Percentiles rank a stretch among this genome's conserved stretches.
Evolutionary conservation across 2,113 vertebrate genomes (phyloP).

Genomic region (Chaetops frenatus): DNA sequence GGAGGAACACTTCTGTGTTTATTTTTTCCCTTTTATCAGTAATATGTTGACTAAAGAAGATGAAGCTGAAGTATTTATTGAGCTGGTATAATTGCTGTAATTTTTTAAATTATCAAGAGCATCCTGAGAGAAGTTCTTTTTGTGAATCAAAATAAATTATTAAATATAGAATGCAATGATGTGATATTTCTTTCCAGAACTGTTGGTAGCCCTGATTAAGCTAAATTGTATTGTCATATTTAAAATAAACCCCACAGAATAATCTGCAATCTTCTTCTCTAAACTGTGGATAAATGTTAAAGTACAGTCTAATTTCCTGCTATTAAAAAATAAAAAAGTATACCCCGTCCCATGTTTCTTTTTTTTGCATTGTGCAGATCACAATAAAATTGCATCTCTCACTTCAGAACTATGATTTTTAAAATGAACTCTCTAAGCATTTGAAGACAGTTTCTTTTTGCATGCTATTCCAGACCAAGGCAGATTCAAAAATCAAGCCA

Average conservation of each 20-base stretch:
- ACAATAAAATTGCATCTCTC: background rate
- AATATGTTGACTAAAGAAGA: conserved; percentile 1
- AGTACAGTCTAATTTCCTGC: background rate
- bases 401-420: background rate
- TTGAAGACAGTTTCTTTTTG: background rate
- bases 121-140: conserved; percentile 35
- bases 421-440: background rate
- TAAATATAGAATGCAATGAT: background rate
- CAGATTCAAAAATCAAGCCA: background rate
- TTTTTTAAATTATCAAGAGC: conserved; percentile 41
- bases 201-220: background rate
- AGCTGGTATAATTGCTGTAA: conserved; percentile 34
- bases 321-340: background rate
- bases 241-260: background rate
- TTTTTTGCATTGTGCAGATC: background rate
- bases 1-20: background rate
- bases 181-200: background rate
- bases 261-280: background rate
- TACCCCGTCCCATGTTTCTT: background rate
- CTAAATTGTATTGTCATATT: background rate
- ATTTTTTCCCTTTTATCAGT: background rate
- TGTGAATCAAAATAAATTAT: background rate
- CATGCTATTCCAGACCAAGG: background rate
- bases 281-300: background rate
- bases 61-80: conserved; percentile 39